Base-by-base conservation (phyloP, 2,113 vertebrate species). In the Psammodynastes pulverulentus region DNA sequence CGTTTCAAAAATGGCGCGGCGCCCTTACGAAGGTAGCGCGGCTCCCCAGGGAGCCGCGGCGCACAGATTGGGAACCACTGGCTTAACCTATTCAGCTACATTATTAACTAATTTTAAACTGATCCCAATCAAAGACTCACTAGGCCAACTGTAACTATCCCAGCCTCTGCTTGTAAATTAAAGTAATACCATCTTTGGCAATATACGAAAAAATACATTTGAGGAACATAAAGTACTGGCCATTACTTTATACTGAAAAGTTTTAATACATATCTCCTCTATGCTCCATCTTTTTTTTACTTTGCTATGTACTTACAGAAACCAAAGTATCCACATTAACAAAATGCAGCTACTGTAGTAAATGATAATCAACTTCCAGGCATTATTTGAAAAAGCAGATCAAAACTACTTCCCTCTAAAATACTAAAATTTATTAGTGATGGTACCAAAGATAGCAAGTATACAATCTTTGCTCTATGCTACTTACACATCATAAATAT, bases 401-500 rank as follows among this genome's bases (percentile, higher is more conserved):
- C 95, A 97, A 95, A 93, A 96, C 94, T 94, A 96, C 95, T 95
- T 97, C 96, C 97, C 97, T 97, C 97, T 98, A 97, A 98, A 98
- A 97, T 97, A 97, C 95, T 96, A 93, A 94, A 95, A 93, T 98
- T 98, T 98, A 97, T 98, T 98, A 97, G 94, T 97, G 96, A 97
- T 94, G 95, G 96, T 97, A 98, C 97, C 97, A 97, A 97, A 97
- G 97, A 96, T 97, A 98, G 97, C 96, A 97, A 97, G 96, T 95
- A 96, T 96, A 97, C 96, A 96, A 97, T 97, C 87, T 97, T 97
- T 96, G 94, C 93, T 97, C 97, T 97, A 97, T 90, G 94, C 97
- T 98, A 98, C 97, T 96, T 97, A 97, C 96, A 97, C 95, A 96
- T 96, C 96, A 97, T 97, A 97, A 97, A 97, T 98, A 97, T 97